Base-by-base conservation (phyloP, 92 coral and sea anemone species). In the Siderastrea radians region DNA sequence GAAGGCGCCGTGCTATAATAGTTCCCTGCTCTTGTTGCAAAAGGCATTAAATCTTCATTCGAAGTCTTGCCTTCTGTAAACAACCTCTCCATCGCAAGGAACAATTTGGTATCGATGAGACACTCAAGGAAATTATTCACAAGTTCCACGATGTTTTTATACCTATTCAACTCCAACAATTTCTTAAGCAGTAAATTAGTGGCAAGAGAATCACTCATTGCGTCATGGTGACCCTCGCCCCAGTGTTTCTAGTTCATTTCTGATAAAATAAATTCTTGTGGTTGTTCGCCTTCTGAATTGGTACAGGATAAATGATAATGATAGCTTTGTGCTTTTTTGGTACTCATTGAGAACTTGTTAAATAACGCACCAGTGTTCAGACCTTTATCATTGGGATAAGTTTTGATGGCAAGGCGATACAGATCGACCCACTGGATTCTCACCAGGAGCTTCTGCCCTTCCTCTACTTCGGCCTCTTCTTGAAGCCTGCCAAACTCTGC, bases 161-260 rank as follows among this genome's bases (percentile, higher is more conserved):
- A 60, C 15, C 47, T 47, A 26, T 53, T 55, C 4, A 7, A 15
- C 66, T 75, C 44, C 63, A 90, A 74, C 16, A 84, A 61, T 65
- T 73, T 74, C 80, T 78, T 71, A 10, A 90, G 49, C 58, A 85
- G 72, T 44, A 64, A 75, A 78, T 85, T 74, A 1, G 93, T 85
- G 7, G 90, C 77, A 0, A 90, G 55, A 3, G 77, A 85, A 74
- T 90, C 93, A 26, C 78, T 79, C 93, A 85, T 65, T 4, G 93
- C 90, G 65, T 90, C 93, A 67, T 90, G 93, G 11, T 50, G 52
- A 0, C 51, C 70, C 8, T 55, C 60, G 15, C 57, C 74, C 93
- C 93, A 90, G 44, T 50, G n/a, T 49, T 61, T 76, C 45, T 75
- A 72, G 2, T 80, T 78, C 50, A 46, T 49, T 45, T 85, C 93